Percentiles rank a stretch among this genome's conserved stretches.
Conservation (phyloP, 1,140 invertebrate genomes). For the Conus betulinus region DNA sequence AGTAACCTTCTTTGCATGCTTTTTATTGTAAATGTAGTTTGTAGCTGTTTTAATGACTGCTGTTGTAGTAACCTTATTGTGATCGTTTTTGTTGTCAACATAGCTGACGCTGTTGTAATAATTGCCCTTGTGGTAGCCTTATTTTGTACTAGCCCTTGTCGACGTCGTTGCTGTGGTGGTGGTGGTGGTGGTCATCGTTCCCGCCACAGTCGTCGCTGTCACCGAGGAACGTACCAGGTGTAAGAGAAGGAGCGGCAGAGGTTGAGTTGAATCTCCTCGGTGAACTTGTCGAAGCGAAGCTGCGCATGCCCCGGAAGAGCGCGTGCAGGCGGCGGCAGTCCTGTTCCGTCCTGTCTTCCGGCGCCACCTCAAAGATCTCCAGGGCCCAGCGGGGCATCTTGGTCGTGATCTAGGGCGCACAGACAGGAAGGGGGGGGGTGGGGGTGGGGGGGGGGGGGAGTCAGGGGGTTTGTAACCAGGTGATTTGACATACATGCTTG, state of each 20-base stretch:
- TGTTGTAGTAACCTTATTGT: too few relatives aligned
- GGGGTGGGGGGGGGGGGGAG: too few relatives aligned
- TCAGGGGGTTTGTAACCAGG: too few relatives aligned
- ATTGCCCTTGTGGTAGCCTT: too few relatives aligned
- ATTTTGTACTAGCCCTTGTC: too few relatives aligned
- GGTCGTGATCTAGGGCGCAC: slow-evolving; percentile 53
- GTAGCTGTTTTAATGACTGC: too few relatives aligned
- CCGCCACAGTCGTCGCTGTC: not conserved
- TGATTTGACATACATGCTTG: too few relatives aligned
- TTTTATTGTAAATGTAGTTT: too few relatives aligned
- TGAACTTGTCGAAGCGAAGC: slow-evolving; percentile 70
- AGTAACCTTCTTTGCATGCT: too few relatives aligned
- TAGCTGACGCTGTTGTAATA: too few relatives aligned
- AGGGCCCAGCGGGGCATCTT: slow-evolving; percentile 65
- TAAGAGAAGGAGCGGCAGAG: slow-evolving; percentile 63
- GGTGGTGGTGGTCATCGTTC: not conserved
- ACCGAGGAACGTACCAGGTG: slow-evolving; percentile 49
- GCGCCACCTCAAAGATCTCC: slow-evolving; percentile 49
- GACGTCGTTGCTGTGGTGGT: not conserved
- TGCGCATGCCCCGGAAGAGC: slow-evolving; percentile 63
- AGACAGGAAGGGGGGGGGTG: not conserved
- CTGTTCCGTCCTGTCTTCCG: slow-evolving; percentile 54
- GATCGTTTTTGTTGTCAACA: too few relatives aligned
- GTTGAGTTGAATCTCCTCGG: slow-evolving; percentile 66
- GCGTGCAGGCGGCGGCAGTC: slow-evolving; percentile 65